Evolutionary conservation across 2,888 invertebrate species (phyloP).

Genomic region (Cyclophora punctaria): DNA sequence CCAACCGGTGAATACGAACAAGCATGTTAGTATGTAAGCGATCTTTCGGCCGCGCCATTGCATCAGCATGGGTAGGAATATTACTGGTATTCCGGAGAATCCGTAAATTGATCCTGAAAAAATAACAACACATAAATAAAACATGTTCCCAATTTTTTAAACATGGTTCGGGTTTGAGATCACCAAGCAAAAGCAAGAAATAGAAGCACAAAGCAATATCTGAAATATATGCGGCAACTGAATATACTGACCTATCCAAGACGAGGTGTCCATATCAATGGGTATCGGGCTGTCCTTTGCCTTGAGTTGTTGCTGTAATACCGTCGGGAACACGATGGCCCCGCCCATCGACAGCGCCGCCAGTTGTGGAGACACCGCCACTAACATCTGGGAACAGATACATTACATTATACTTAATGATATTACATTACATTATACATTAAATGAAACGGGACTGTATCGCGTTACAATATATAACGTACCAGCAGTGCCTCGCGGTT

Average conservation of each 20-base stretch:
- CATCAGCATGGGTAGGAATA: conserved; percentile 14
- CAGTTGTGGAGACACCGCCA: neutral
- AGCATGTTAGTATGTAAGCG: conserved; percentile 9
- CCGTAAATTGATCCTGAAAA: conserved; percentile 18
- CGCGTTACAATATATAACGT: neutral
- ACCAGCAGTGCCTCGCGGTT: no score
- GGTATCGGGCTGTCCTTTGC: neutral
- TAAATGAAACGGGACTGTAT: no score
- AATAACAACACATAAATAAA: neutral
- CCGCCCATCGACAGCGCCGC: neutral
- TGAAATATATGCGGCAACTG: neutral
- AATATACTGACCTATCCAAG: neutral
- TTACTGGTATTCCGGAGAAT: conserved; percentile 13
- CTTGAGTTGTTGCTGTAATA: neutral
- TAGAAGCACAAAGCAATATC: no score
- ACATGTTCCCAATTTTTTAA: neutral
- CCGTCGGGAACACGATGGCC: neutral
- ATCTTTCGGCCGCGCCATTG: conserved; percentile 16
- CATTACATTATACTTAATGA: neutral
- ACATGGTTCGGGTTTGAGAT: no score
- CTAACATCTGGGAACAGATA: neutral
- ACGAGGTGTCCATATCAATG: neutral
- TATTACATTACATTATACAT: neutral
- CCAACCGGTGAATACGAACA: conserved; percentile 7
- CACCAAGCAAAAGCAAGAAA: no score